phyloP scores from a whole-genome alignment of 2,113 vertebrate species.

The Hemichromis elongatus region DNA sequence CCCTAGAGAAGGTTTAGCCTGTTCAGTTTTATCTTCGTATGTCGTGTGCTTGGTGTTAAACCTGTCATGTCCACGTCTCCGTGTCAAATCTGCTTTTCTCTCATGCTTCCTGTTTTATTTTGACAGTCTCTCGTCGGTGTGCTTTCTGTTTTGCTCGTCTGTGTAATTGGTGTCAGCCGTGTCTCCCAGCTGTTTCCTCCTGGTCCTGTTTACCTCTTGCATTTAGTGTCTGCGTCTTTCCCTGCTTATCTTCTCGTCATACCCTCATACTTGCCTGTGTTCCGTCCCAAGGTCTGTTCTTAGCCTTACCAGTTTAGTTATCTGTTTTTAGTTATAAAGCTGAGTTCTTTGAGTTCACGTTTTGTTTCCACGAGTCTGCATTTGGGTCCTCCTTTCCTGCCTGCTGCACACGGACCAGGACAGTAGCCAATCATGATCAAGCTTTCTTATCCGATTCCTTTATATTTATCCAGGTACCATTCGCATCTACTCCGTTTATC shows the following conservation, averaged over 20 bases:
- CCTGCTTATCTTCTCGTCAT: not conserved
- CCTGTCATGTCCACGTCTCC: fast-evolving
- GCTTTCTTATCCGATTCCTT: fast-evolving
- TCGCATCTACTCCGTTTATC: conserved; percentile 70
- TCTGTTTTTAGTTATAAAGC: too few relatives aligned
- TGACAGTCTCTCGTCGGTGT: not conserved
- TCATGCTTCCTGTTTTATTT: not conserved
- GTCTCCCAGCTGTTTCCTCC: not conserved
- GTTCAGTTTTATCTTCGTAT: too few relatives aligned
- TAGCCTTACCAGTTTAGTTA: too few relatives aligned
- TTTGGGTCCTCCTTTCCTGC: not conserved
- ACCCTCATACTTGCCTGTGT: not conserved
- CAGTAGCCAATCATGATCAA: not conserved
- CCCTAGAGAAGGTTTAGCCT: too few relatives aligned
- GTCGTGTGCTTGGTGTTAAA: not conserved
- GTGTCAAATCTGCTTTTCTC: not conserved
- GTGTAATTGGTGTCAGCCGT: not conserved
- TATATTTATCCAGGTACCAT: not conserved
- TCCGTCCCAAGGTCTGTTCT: too few relatives aligned
- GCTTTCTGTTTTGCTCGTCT: not conserved
- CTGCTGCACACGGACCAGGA: not conserved
- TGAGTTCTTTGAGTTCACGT: too few relatives aligned
- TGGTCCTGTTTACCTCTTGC: not conserved
- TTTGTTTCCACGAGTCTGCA: not conserved
- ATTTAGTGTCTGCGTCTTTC: not conserved